Conservation (phyloP, 1,140 invertebrate genomes). For the Aporrectodea caliginosa region DNA sequence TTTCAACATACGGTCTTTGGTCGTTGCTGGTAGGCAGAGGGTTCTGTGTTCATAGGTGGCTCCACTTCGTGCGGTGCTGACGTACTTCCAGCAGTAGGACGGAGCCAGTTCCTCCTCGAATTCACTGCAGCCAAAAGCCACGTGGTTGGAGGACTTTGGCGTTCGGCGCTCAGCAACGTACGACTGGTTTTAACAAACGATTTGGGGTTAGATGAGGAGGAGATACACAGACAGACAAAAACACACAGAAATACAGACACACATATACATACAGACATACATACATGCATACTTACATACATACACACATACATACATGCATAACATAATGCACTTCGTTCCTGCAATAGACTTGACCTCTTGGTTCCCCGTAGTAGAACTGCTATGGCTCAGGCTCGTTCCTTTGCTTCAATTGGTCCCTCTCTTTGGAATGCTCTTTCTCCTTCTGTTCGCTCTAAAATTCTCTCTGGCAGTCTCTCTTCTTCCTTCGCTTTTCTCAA, state of each 20-base stretch:
- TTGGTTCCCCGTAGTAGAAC: neutral
- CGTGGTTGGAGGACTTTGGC: neutral
- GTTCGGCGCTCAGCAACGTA: neutral
- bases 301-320: too few species aligned
- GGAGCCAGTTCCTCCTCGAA: neutral
- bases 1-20: neutral
- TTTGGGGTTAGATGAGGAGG: neutral
- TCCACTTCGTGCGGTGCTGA: neutral
- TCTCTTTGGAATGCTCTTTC: too few species aligned
- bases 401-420: too few species aligned
- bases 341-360: neutral
- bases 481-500: too few species aligned
- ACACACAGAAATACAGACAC: too few species aligned
- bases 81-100: neutral
- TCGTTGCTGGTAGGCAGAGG: neutral
- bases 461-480: too few species aligned
- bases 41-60: neutral
- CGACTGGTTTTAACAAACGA: neutral
- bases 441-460: too few species aligned
- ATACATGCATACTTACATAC: too few species aligned
- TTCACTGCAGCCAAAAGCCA: neutral
- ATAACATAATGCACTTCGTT: too few species aligned
- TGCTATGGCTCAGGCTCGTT: too few species aligned
- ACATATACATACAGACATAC: too few species aligned
- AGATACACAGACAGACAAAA: neutral